phyloP scores from a whole-genome alignment of 2,888 invertebrate species.

The Sminthurides aquaticus region DNA sequence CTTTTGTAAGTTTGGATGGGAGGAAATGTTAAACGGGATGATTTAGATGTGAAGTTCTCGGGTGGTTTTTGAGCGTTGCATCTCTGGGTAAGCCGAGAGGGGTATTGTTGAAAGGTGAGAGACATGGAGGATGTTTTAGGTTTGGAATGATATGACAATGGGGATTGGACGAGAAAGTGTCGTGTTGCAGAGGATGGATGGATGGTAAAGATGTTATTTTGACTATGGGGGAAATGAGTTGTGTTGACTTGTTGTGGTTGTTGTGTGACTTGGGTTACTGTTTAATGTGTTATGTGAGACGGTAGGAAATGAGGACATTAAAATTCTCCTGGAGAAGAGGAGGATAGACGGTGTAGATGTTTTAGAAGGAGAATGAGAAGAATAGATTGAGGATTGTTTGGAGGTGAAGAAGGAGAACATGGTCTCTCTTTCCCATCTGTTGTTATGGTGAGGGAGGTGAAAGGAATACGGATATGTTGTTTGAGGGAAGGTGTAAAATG shows the following conservation, averaged over 20 bases:
- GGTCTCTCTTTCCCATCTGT: neutral
- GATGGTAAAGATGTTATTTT: neutral
- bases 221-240: neutral
- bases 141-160: neutral
- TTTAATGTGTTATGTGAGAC: conserved; percentile 9
- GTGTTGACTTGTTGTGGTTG: conserved; percentile 14
- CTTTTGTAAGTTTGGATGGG: no score
- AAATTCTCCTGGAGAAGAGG: conserved; percentile 28
- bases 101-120: neutral
- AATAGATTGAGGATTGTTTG: neutral
- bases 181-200: neutral
- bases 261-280: conserved; percentile 5
- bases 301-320: conserved; percentile 39
- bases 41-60: neutral
- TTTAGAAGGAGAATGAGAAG: no score
- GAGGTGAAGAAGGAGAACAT: conserved; percentile 1
- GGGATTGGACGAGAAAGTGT: neutral
- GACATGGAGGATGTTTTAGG: no score
- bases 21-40: neutral
- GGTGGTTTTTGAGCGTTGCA: no score
- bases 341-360: neutral
- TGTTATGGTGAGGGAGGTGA: neutral
- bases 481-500: conserved; percentile 25
- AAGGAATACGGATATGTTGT: neutral
- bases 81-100: neutral